phyloP scores from a whole-genome alignment of 2,113 vertebrate genomes.

The Rhea pennata region DNA sequence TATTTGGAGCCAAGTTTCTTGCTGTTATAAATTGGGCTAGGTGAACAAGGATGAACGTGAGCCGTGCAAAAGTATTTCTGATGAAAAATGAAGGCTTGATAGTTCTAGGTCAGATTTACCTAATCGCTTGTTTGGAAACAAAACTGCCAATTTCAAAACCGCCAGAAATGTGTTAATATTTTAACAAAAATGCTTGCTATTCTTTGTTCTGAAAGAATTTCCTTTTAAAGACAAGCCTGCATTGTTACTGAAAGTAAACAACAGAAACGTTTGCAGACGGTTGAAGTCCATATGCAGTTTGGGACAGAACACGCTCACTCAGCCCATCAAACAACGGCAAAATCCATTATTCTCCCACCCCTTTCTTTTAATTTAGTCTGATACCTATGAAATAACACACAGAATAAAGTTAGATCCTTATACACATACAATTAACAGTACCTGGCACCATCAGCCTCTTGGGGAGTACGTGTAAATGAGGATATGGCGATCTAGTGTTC shows the following conservation, averaged over 20 bases:
- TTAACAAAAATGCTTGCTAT: background rate
- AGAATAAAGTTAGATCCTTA: background rate
- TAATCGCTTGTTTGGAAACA: background rate
- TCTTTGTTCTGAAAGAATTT: background rate
- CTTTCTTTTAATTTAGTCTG: background rate
- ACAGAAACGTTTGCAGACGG: constrained; percentile 15
- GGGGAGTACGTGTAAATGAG: background rate
- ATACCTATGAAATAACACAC: background rate
- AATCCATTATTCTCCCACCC: background rate
- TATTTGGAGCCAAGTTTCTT: background rate
- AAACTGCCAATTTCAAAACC: background rate
- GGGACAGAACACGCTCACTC: constrained; percentile 19
- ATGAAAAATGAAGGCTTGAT: background rate
- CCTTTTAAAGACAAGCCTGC: background rate
- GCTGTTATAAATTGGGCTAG: background rate
- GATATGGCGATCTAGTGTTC: background rate
- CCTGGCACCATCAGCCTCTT: background rate
- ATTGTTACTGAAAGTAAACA: constrained; percentile 22
- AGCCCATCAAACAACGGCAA: background rate
- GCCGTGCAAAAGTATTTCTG: background rate
- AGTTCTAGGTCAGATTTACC: constrained; percentile 2
- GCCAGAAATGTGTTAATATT: background rate
- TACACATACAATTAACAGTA: background rate
- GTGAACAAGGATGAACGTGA: background rate
- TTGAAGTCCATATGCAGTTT: background rate